Evolutionary conservation across 2,888 invertebrate species (phyloP).

Genomic region (Orchesellides sinensis): DNA sequence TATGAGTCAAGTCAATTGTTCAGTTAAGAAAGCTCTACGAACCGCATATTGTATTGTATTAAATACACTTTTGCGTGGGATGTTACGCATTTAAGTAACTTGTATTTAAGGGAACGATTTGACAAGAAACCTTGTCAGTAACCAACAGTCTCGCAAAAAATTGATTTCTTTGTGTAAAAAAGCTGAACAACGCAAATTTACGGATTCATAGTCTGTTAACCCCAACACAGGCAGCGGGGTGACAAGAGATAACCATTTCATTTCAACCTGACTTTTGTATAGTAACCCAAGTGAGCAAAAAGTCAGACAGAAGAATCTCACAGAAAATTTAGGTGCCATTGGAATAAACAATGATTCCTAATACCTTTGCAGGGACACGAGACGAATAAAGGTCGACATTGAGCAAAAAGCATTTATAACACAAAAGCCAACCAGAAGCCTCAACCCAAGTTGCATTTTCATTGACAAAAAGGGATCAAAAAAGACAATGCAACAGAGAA

Average conservation of each 20-base stretch:
- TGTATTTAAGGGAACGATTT: conserved; percentile 37
- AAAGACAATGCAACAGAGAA: conserved; percentile 53
- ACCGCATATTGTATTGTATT: too few species aligned
- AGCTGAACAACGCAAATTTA: not conserved
- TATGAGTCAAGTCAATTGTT: too few species aligned
- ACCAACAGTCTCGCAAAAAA: not conserved
- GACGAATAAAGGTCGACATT: not conserved
- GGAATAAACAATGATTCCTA: not conserved
- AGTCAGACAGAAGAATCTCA: too few species aligned
- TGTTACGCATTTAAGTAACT: conserved; percentile 27
- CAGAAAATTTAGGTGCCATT: not conserved
- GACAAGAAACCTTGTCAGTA: conserved; percentile 4
- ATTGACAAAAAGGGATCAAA: conserved; percentile 22
- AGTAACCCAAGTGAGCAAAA: too few species aligned
- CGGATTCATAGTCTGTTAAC: too few species aligned
- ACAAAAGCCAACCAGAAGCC: conserved; percentile 17
- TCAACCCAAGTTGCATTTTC: not conserved
- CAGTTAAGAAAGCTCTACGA: too few species aligned
- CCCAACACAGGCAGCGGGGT: not conserved
- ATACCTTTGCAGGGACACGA: not conserved
- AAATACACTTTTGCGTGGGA: too few species aligned
- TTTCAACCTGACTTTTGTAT: too few species aligned
- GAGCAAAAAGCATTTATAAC: conserved; percentile 45
- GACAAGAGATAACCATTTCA: not conserved
- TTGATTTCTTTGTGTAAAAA: conserved; percentile 9